Evolutionary conservation across 2,113 vertebrate genomes (phyloP).

Genomic region (Patagioenas fasciata): DNA sequence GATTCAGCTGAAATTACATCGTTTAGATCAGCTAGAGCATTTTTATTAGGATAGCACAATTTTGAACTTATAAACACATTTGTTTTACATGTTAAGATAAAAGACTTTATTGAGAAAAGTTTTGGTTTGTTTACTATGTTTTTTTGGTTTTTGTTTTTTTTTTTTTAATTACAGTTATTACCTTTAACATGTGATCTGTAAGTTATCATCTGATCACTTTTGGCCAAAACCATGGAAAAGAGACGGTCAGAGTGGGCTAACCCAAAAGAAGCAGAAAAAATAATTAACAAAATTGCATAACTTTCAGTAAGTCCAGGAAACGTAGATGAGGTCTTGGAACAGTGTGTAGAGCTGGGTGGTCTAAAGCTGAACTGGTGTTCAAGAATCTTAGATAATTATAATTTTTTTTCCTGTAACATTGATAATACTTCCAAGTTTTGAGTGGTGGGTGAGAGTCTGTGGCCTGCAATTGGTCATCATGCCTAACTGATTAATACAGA

Average conservation of each 20-base stretch:
- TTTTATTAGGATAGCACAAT: constrained; percentile 32
- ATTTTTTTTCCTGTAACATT: not conserved
- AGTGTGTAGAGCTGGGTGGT: not conserved
- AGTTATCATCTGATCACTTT: not conserved
- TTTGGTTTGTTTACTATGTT: not conserved
- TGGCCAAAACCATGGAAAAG: not conserved
- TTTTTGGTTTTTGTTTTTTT: too few species aligned
- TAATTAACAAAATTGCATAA: not conserved
- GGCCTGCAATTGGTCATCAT: not conserved
- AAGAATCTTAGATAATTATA: not conserved
- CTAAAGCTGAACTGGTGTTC: not conserved
- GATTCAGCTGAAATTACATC: not conserved
- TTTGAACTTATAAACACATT: constrained; percentile 29
- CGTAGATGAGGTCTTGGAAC: not conserved
- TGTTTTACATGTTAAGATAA: constrained; percentile 37
- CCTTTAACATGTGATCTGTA: constrained; percentile 13
- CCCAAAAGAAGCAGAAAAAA: not conserved
- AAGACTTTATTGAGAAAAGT: constrained; percentile 2
- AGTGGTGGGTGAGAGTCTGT: not conserved
- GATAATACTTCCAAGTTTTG: not conserved
- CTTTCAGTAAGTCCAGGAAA: constrained; percentile 5
- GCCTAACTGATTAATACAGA: not conserved
- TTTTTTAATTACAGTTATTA: not conserved
- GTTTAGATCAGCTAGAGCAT: constrained; percentile 16
- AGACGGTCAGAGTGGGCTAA: not conserved